Evolutionary conservation across 2,113 vertebrate genomes (phyloP), one percentile per base, ranked within the genome.

Genomic region (Amia ocellicauda): DNA sequence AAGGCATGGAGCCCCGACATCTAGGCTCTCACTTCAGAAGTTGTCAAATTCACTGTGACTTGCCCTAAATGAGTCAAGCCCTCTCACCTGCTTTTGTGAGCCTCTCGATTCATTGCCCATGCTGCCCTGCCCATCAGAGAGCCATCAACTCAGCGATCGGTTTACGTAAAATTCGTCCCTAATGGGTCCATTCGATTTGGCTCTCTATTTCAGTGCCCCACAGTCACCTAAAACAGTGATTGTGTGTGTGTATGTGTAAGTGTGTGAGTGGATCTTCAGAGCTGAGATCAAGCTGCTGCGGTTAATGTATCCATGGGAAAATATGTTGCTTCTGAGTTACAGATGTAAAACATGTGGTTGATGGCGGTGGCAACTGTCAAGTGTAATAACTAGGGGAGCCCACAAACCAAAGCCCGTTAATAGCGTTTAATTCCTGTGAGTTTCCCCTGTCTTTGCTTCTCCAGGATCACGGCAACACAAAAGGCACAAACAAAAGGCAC

Each of bases 381-480:
- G 23, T 17, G 23, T 27, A 27, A 57, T 27, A 40, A 41, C 16
- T 14, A 20, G 43, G 11, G 45, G 11, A 70, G 63, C 68, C 61
- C 69, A 74, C 70, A 67, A 60, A 72, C 68, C 43, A 45, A 58
- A 74, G 51, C 27, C 4, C 19, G 53, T 53, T 26, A 10, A 19
- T 17, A 40, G 55, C 60, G 60, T 45, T 7, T 49, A 59, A 24
- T 36, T 68, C 69, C 50, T 67, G 10, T 3, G 64, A 67, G 63
- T 40, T 58, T 19, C 58, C 27, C 20, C 24, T 47, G 52, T 14
- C 11, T 51, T 47, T n/a, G 58, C 58, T 69, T 68, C 58, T 13
- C n/a, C 40, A 66, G 61, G 54, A 45, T 62, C 42, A 61, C 60
- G 51, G 52, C 69, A 64, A 69, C 61, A 74, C 61, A 74, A 74